Percentiles rank a stretch among this genome's conserved stretches.
Conservation (phyloP, 2,888 invertebrate species). For the Crossocerus cetratus region DNA sequence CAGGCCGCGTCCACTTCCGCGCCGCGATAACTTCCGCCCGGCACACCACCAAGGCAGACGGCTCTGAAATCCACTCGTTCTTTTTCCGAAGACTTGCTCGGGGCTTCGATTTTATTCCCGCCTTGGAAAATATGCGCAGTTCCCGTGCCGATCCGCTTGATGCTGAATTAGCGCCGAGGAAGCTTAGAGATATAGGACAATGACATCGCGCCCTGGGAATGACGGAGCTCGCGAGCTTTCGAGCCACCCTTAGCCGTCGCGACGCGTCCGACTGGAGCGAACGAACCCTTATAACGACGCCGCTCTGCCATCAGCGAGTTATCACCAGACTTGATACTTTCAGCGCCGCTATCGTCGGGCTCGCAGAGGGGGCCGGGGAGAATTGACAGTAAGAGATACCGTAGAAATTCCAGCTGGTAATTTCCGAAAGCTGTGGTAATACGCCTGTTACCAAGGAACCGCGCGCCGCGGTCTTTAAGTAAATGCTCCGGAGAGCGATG, state of each 20-base stretch:
- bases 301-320: background rate
- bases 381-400: slow-evolving; percentile 22
- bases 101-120: background rate
- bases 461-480: background rate
- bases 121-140: background rate
- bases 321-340: background rate
- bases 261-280: background rate
- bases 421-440: slow-evolving; percentile 29
- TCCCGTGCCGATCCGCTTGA: no score
- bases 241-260: background rate
- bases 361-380: background rate
- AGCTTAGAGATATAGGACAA: no score
- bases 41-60: slow-evolving; percentile 27
- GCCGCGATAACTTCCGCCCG: slow-evolving; percentile 21
- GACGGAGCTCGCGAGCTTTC: background rate
- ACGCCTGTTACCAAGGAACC: slow-evolving; percentile 18
- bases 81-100: slow-evolving; percentile 16
- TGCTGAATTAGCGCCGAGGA: no score
- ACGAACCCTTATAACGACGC: background rate
- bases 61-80: slow-evolving; percentile 36
- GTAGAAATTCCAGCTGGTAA: slow-evolving; percentile 33
- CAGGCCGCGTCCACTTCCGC: slow-evolving; percentile 27
- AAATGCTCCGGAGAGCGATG: no score
- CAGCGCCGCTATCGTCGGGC: no score
- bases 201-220: background rate